phyloP scores from a whole-genome alignment of 2,888 invertebrate species.

The Drosophila siamana region DNA sequence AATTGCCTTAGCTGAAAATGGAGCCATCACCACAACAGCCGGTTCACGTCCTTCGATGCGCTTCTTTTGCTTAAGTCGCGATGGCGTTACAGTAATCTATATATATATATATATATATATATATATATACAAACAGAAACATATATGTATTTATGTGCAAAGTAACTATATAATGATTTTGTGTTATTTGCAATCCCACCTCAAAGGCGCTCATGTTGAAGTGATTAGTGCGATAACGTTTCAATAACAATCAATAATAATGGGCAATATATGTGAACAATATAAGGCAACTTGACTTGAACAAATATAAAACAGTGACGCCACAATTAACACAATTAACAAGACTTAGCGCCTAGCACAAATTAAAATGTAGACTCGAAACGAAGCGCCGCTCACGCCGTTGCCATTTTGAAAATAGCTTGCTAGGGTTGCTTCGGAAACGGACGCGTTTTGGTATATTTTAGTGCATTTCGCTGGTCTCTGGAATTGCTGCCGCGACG shows the following conservation, averaged over 20 bases:
- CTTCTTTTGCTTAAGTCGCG: conserved; percentile 80
- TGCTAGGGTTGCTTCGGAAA: conserved; percentile 36
- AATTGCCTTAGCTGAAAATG: conserved; percentile 89
- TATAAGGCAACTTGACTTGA: not conserved
- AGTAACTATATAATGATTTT: not conserved
- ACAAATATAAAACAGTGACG: conserved; percentile 16
- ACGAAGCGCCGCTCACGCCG: conserved; percentile 52
- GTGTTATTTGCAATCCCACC: conserved; percentile 64
- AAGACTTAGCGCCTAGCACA: conserved; percentile 14
- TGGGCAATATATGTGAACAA: conserved; percentile 21
- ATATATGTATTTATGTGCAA: not conserved
- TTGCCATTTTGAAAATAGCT: conserved; percentile 61
- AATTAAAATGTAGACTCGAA: conserved; percentile 42
- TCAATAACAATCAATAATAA: not conserved
- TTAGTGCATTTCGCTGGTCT: conserved; percentile 12
- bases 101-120: not conserved
- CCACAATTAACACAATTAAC: conserved; percentile 49
- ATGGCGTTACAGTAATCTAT: conserved; percentile 84
- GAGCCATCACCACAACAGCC: conserved; percentile 87
- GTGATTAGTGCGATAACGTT: not conserved
- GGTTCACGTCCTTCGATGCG: conserved; percentile 84
- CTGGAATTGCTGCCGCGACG: not conserved
- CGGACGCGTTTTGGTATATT: conserved; percentile 44
- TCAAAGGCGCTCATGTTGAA: conserved; percentile 84
- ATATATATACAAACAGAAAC: not conserved